These are phyloP conservation scores for Eristalis tenax DNA, from an alignment of 2,888 invertebrate genomes.

Conservation along the genomic window DNA sequence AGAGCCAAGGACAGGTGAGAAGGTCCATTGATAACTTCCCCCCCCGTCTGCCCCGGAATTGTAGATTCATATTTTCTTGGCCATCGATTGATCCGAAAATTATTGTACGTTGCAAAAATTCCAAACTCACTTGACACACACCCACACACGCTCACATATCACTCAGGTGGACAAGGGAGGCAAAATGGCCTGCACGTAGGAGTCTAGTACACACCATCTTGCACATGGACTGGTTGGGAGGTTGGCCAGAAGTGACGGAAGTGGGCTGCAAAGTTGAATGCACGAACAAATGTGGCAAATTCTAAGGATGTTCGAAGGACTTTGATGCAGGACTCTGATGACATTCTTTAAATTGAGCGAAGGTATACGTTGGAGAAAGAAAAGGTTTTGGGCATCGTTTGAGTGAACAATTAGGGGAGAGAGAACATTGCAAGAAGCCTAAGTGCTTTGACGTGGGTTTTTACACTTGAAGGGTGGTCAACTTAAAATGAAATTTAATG, in stretches of 20 bases:
- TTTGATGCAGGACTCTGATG: slow-evolving; percentile 42
- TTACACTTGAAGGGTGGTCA: background rate
- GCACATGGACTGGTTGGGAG: background rate
- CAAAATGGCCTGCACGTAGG: slow-evolving; percentile 12
- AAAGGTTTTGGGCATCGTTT: background rate
- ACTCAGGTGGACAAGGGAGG: background rate
- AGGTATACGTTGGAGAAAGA: background rate
- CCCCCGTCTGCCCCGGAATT: background rate
- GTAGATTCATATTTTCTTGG: slow-evolving; percentile 20
- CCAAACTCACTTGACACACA: slow-evolving; percentile 56
- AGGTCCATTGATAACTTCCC: slow-evolving; percentile 20
- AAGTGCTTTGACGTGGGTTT: background rate
- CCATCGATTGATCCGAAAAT: slow-evolving; percentile 54
- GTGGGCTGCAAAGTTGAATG: slow-evolving; percentile 50
- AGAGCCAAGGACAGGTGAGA: slow-evolving; percentile 36
- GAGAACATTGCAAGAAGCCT: background rate
- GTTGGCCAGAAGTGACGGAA: slow-evolving; percentile 8
- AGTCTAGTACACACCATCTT: background rate
- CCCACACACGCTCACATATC: slow-evolving; percentile 25
- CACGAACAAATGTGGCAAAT: slow-evolving; percentile 51
- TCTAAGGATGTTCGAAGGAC: slow-evolving; percentile 44
- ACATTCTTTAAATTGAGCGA: slow-evolving; percentile 18
- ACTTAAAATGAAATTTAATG: too few relatives aligned
- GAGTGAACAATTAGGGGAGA: background rate
- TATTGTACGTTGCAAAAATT: slow-evolving; percentile 54